Percentiles rank a stretch among this genome's conserved stretches.
These are phyloP conservation scores for Corticium candelabrum DNA, from an alignment of 37 sponge, comb jelly and placozoan species.

Conservation along the genomic window DNA sequence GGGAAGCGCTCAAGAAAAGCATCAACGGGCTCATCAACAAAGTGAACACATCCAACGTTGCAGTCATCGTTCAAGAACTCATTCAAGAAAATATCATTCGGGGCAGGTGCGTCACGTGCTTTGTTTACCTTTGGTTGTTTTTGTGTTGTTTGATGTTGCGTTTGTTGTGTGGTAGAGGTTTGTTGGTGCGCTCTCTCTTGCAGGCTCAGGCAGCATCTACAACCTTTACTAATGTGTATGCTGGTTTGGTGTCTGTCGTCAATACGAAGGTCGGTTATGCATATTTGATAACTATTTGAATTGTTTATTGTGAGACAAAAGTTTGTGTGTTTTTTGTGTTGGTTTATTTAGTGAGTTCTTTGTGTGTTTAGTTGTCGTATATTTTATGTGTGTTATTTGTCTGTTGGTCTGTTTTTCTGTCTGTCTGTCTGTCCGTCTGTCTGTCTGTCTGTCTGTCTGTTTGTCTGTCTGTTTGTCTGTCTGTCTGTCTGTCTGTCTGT, in stretches of 20 bases:
- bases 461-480: too few species aligned
- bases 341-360: too few species aligned
- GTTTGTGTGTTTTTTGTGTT: too few species aligned
- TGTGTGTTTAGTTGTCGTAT: too few species aligned
- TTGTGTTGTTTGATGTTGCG: not conserved
- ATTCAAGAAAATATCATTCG: slow-evolving; percentile 91
- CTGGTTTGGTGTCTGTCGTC: slow-evolving; percentile 85
- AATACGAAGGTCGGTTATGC: slow-evolving; percentile 63
- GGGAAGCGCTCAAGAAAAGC: slow-evolving; percentile 97
- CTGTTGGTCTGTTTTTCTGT: too few species aligned
- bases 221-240: slow-evolving; percentile 94
- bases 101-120: slow-evolving; percentile 43
- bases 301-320: too few species aligned
- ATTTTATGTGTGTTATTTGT: too few species aligned
- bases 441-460: too few species aligned
- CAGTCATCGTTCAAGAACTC: slow-evolving; percentile 71
- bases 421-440: too few species aligned
- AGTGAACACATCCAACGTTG: slow-evolving; percentile 86
- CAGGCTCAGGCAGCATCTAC: slow-evolving; percentile 87
- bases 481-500: too few species aligned
- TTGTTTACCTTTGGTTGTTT: not conserved
- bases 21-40: slow-evolving; percentile 98
- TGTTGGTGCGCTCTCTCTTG: slow-evolving; percentile 77
- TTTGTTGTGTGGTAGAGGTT: slow-evolving; percentile 41
- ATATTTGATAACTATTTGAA: not conserved